Base-by-base conservation (phyloP, 2,888 invertebrate genomes). In the Tholera decimalis region DNA sequence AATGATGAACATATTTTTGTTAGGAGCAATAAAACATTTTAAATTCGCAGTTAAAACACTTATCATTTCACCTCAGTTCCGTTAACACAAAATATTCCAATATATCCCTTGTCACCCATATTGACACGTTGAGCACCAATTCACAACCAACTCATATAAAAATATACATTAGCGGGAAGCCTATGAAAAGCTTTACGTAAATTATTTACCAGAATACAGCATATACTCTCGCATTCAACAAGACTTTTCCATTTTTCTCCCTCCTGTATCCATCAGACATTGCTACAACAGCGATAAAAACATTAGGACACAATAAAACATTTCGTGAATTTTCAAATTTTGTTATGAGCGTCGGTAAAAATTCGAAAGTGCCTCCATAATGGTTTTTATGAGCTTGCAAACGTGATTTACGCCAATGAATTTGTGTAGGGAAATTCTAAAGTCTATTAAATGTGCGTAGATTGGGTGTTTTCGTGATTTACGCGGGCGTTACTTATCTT, bases 171-270 rank as follows among this genome's bases (percentile, higher is more conserved):
- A 65, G 41, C 59, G 35, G 56, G 24, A 66, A 60, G 59, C 44
- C 44, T 68, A 57, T 70, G 71, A 61, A 73, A 73, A 63, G 30
- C 54, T 37, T 53, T 63, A 57, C 28, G 49, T 51, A 67, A 72
- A 74, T 72, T 56, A 72, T 49, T 55, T 72, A 67, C 61, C 74
- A 62, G 37, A 55, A 64, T 35, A 78, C 67, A 62, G 15, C 44
- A 55, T 50, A 58, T 62, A 74, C 59, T 56, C 66, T 33, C 43
- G 54, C 55, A 22, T 59, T 75, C 50, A 84, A 93, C 92, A 92
- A 84, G 92, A 88, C 87, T 92, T 91, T 92, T 90, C 91, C 91
- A 93, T 93, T 92, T 82, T 81, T 81, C 80, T 76, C 77, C 65
- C 64, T 59, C 73, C 62, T 60, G 63, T 55, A 47, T 56, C 60